These are phyloP conservation scores for sheep (Ovis aries) DNA, from an alignment of 2,113 vertebrate genomes.

Conservation along the genomic window DNA sequence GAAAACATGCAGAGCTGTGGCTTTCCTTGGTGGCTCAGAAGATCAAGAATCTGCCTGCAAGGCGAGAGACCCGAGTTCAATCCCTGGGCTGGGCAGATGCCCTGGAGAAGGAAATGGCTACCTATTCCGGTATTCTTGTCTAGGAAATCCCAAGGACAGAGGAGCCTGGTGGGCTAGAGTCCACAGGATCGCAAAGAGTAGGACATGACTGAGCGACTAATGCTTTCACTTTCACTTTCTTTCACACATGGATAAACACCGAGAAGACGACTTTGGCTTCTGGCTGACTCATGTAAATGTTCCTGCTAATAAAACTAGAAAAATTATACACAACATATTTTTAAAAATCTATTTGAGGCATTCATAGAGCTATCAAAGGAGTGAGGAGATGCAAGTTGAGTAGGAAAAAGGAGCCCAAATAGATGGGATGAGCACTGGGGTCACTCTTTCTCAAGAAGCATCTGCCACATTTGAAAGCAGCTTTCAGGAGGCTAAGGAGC, in stretches of 20 bases:
- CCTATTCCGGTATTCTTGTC: neutral
- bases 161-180: neutral
- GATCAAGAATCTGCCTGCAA: neutral
- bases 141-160: neutral
- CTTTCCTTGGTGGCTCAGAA: neutral
- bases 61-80: rapidly evolving
- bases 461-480: neutral
- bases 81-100: neutral
- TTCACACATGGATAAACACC: neutral
- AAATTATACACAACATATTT: neutral
- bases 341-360: neutral
- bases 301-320: neutral
- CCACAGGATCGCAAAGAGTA: neutral
- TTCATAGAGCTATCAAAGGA: neutral
- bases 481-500: neutral
- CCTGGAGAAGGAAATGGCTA: neutral
- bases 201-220: neutral
- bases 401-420: neutral
- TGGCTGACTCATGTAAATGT: neutral
- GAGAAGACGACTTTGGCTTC: neutral
- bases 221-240: neutral
- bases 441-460: neutral
- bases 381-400: neutral
- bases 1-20: neutral
- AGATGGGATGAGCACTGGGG: neutral